Evolutionary conservation across 2,113 vertebrate genomes (phyloP), one percentile per base, ranked within the genome.

Genomic region (Spea bombifrons): DNA sequence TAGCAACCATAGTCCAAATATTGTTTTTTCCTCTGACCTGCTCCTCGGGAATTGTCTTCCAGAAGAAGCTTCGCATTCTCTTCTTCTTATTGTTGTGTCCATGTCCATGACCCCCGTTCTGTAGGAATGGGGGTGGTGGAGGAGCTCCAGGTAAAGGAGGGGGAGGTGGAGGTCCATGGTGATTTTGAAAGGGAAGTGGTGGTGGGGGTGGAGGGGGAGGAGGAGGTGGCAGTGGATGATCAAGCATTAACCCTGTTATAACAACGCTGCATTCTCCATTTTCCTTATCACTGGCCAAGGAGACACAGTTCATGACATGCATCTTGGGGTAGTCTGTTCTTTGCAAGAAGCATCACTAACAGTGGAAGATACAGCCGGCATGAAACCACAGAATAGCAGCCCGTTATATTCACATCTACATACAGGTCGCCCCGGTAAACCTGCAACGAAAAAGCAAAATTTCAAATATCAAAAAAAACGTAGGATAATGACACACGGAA

Each of bases 1-100:
- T 88, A 48, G 94, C 94, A 3, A 94, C 93, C 86, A 97, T 81
- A 0, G 97, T 98, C 97, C 97, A 99, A 86, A 99, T 99, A 83
- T 99, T 99, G 76, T 90, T 95, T 85, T 96, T 98, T 57, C 94
- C 96, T 0, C 95, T 93, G 5, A 99, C 97, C 83, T 98, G 97
- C 83, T 98, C 97, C 85, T 98, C 97, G 0, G 97, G 97, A 76
- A 98, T 99, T 6, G 96, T 94, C 87, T 98, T 99, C 97, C 97
- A 99, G 88, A 95, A 99, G 83, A 99, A 99, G 85, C 93, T 98
- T 66, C 96, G 92, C 80, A 98, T 94, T 0, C 95, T 88, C 8
- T 94, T 96, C 82, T 96, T 98, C 85, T 93, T 96, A 69, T 88
- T 85, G 2, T 90, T 89, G n/a, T 44, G 81, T 73, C 90, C 90